phyloP scores from a whole-genome alignment of 2,888 invertebrate species.

The Scaptomyza parva region DNA sequence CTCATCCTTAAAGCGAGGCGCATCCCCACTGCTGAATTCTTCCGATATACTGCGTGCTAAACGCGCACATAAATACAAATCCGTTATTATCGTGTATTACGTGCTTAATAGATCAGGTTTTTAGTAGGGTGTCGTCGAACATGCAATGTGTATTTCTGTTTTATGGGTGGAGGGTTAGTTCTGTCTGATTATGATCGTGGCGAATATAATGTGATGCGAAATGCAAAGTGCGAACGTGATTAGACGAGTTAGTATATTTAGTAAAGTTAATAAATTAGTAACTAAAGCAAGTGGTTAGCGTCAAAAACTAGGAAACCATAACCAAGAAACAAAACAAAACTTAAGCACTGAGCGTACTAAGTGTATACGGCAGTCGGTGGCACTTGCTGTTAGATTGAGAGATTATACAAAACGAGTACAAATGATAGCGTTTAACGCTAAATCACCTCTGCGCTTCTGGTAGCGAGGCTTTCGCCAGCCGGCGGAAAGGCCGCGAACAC shows the following conservation, averaged over 20 bases:
- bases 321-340: constrained; percentile 44
- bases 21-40: constrained; percentile 97
- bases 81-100: constrained; percentile 21
- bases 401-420: constrained; percentile 53
- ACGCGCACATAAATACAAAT: constrained; percentile 27
- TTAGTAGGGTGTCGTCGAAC: constrained; percentile 23
- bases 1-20: constrained; percentile 87
- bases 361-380: constrained; percentile 48
- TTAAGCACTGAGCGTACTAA: constrained; percentile 35
- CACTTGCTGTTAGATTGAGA: constrained; percentile 68
- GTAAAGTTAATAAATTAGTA: constrained; percentile 27
- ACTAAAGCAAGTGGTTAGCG: constrained; percentile 60
- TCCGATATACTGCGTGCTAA: constrained; percentile 98
- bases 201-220: constrained; percentile 56
- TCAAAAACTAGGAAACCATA: constrained; percentile 59
- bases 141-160: constrained; percentile 33
- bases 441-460: constrained; percentile 85
- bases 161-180: constrained; percentile 16
- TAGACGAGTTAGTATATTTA: constrained; percentile 57
- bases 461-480: constrained; percentile 84
- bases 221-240: constrained; percentile 60
- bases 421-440: constrained; percentile 40
- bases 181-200: constrained; percentile 24
- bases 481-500: constrained; percentile 84
- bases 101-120: neutral